Percentiles rank a stretch among this genome's conserved stretches.
Evolutionary conservation across 2,888 invertebrate genomes (phyloP).

Genomic region (Zonitis immaculata): DNA sequence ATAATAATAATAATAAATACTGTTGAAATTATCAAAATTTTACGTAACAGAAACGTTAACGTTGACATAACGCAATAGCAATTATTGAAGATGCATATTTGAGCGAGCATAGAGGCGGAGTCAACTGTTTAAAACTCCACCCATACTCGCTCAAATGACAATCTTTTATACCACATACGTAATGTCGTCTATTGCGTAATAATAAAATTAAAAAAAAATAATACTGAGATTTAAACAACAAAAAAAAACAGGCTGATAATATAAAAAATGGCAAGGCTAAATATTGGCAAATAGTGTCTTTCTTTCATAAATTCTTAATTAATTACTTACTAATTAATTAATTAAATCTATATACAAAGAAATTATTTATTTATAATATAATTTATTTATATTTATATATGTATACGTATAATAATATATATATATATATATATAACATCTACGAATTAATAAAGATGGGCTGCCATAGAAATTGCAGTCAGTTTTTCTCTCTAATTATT

Average conservation of each 20-base stretch:
- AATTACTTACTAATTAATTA: not conserved
- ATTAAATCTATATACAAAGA: slow-evolving; percentile 1
- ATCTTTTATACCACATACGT: no score
- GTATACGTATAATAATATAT: slow-evolving; percentile 26
- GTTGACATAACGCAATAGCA: slow-evolving; percentile 7
- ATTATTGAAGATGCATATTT: no score
- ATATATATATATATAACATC: slow-evolving; percentile 35
- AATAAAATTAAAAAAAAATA: no score
- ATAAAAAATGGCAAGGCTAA: slow-evolving; percentile 35
- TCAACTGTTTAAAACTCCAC: no score
- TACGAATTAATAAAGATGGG: slow-evolving; percentile 25
- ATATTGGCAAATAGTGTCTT: slow-evolving; percentile 29
- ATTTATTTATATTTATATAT: slow-evolving; percentile 30
- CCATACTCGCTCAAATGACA: no score
- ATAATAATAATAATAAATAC: slow-evolving; percentile 33
- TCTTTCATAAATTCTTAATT: not conserved
- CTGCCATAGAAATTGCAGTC: not conserved
- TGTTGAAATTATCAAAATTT: slow-evolving; percentile 15
- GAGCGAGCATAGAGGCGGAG: no score
- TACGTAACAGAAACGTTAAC: not conserved
- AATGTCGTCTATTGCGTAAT: no score
- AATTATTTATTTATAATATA: slow-evolving; percentile 3
- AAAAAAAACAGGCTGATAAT: slow-evolving; percentile 29
- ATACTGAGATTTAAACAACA: no score
- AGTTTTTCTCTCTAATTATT: not conserved